Base-by-base conservation (phyloP, 1,140 invertebrate genomes). In the Cryptotermes secundus region DNA sequence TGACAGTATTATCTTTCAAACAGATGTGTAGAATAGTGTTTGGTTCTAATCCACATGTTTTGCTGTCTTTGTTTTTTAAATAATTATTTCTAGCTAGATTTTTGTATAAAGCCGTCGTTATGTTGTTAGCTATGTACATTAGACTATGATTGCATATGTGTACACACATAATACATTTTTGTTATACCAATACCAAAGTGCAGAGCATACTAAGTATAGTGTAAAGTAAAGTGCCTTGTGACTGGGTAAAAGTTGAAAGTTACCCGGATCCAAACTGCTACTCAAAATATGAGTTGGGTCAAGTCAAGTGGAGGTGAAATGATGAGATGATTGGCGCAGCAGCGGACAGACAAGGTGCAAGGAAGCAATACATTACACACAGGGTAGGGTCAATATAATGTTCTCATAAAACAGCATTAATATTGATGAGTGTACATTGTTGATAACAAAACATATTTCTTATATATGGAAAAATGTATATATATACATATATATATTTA, bases 1-100 rank as follows among this genome's bases (percentile, higher is more conserved):
- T 84, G 83, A 85, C 85, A 85, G 85, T 85, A 85, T 85, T 85
- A 85, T 85, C 85, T 84, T 85, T 42, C 72, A 84, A 83, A 31
- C 81, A 82, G 35, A 31, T 82, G 42, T 84, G 42, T 84, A 82
- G 31, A 82, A 59, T 82, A 82, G 84, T 84, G 79, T 84, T 84
- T 82, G 49, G 45, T 84, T 82, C 80, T 84, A 65, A 84, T 82
- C 59, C 59, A 84, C 80, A 82, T 84, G 53, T 84, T 42, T 82
- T 82, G 45, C 83, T 38, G 53, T 84, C 80, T 84, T 82, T 34
- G 72, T 53, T 84, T 84, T 83, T 82, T 45, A 65, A 45, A 82
- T 45, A 79, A 42, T 84, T 81, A 35, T 35, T 84, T 84, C 36
- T 82, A 82, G 84, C 84, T 49, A 59, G 34, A 45, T 84, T 49